Evolutionary conservation across 2,797 vertebrate species (phyloP).

Genomic region (Caiman crocodilus): DNA sequence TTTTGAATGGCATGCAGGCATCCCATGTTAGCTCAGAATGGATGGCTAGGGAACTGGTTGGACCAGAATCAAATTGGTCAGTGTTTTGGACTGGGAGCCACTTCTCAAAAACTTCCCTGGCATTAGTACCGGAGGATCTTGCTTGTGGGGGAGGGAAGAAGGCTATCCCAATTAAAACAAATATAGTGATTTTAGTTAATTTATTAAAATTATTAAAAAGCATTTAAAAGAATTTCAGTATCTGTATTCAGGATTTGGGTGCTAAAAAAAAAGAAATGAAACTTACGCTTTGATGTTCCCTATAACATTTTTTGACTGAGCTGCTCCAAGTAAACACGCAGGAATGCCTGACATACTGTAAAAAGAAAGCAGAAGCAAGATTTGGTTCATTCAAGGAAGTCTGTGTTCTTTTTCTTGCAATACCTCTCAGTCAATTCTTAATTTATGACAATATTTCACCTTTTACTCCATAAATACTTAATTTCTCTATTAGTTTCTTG

Average conservation of each 20-base stretch:
- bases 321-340: constrained; percentile 66
- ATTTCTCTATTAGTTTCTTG: not conserved
- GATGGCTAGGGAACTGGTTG: not conserved
- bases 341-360: constrained; percentile 63
- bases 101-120: not conserved
- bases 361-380: not conserved
- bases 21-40: not conserved
- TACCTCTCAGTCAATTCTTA: not conserved
- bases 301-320: constrained; percentile 16
- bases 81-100: not conserved
- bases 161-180: not conserved
- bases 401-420: no score
- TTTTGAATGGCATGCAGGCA: not conserved
- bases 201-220: not conserved
- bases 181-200: not conserved
- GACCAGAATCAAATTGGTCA: not conserved
- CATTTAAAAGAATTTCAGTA: not conserved
- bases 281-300: constrained; percentile 55
- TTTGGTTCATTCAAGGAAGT: not conserved
- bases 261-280: not conserved
- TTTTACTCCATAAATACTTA: not conserved
- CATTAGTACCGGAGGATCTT: not conserved
- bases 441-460: not conserved
- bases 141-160: no score
- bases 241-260: not conserved